Evolutionary conservation across 2,113 vertebrate species (phyloP).

Genomic region (Festucalex cinctus): DNA sequence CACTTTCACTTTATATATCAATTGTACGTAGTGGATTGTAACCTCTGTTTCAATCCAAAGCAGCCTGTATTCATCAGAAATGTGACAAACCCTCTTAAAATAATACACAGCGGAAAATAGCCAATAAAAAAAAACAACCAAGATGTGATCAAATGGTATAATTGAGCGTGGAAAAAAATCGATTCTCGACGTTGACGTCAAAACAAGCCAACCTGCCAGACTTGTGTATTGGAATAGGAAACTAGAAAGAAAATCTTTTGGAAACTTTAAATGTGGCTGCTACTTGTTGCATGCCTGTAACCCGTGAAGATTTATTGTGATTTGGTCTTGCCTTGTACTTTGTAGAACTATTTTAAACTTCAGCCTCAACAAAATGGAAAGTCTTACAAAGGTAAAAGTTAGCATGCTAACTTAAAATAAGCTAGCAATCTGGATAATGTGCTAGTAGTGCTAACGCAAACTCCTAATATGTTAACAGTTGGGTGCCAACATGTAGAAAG

Average conservation of each 20-base stretch:
- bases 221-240: neutral
- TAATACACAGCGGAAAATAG: neutral
- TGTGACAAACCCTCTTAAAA: neutral
- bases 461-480: too few relatives aligned
- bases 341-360: neutral
- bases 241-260: neutral
- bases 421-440: neutral
- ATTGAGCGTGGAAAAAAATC: neutral
- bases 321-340: neutral
- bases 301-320: neutral
- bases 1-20: neutral
- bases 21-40: neutral
- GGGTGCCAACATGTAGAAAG: too few relatives aligned
- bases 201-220: neutral
- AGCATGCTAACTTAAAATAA: neutral
- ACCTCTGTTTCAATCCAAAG: neutral
- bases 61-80: neutral
- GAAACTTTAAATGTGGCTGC: neutral
- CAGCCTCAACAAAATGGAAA: neutral
- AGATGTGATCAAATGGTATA: neutral
- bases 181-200: neutral
- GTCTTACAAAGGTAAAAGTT: neutral
- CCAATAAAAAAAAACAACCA: constrained; percentile 1
- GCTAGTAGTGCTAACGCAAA: too few relatives aligned
- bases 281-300: neutral